Conservation (phyloP, 92 coral and sea anemone genomes). For the Paragorgia papillata region DNA sequence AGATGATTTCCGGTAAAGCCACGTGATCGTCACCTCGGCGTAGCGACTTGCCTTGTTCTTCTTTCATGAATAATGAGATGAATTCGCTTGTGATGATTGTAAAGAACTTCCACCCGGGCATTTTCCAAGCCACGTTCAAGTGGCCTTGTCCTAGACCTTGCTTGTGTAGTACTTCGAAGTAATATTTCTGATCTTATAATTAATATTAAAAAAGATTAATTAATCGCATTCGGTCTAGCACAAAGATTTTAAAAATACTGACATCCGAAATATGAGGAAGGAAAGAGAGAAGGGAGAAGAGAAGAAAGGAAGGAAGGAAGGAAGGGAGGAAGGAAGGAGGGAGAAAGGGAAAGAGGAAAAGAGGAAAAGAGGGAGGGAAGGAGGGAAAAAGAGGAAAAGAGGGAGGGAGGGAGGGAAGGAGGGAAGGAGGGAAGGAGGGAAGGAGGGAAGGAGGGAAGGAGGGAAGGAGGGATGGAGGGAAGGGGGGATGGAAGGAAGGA, state of each 20-base stretch:
- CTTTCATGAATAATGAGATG: conserved; percentile 60
- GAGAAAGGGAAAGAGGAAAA: not conserved
- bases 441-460: not conserved
- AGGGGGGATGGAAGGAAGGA: not conserved
- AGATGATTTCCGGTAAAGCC: conserved; percentile 8
- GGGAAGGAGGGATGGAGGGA: not conserved
- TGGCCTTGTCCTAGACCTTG: conserved; percentile 36
- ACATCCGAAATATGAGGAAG: not conserved
- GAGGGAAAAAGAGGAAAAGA: not conserved
- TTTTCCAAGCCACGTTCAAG: conserved; percentile 71
- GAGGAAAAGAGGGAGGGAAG: not conserved
- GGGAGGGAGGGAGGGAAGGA: not conserved
- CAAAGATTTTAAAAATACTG: too few species aligned
- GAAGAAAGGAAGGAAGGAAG: not conserved
- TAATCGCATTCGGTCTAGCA: too few species aligned
- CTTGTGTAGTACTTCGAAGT: conserved; percentile 30
- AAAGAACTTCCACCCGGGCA: conserved; percentile 55
- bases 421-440: not conserved
- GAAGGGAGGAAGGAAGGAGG: not conserved
- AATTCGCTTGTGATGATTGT: conserved; percentile 29
- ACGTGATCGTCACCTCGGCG: conserved; percentile 13
- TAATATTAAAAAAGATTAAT: too few species aligned
- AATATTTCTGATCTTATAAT: conserved; percentile 8
- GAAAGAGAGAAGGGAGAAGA: not conserved
- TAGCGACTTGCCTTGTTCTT: conserved; percentile 22